Conservation (phyloP, 2,113 vertebrate species). For the Sterrhoptilus dennistouni region DNA sequence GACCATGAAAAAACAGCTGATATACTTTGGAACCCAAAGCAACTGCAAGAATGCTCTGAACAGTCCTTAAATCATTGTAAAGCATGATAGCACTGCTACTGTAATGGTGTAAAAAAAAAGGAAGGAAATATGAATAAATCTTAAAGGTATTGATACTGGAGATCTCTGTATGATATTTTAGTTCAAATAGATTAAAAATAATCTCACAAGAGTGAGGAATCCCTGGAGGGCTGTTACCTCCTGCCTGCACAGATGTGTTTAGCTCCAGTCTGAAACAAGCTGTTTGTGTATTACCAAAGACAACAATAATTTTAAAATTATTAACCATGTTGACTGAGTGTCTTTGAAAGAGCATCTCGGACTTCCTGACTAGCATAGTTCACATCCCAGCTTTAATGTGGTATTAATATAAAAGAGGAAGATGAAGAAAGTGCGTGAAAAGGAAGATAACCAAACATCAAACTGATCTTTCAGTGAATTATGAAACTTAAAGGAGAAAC, state of each 20-base stretch:
- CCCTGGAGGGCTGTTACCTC: not conserved
- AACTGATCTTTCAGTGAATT: not conserved
- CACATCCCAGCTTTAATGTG: slow-evolving; percentile 20
- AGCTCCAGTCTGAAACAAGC: not conserved
- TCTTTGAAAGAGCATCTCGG: not conserved
- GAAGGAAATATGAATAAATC: not conserved
- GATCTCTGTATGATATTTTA: not conserved
- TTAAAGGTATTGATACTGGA: not conserved
- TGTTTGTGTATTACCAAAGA: not conserved
- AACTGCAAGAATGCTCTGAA: not conserved
- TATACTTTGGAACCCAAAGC: not conserved
- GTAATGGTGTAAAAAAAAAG: not conserved
- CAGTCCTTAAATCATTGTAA: not conserved
- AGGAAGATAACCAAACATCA: not conserved
- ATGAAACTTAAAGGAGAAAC: not conserved
- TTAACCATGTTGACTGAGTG: not conserved
- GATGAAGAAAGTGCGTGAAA: not conserved
- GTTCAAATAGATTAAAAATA: not conserved
- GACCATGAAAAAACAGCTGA: not conserved
- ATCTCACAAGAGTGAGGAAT: not conserved
- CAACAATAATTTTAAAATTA: not conserved
- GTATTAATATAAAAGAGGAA: slow-evolving; percentile 3
- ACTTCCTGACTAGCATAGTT: not conserved
- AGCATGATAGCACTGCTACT: not conserved
- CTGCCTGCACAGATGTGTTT: not conserved